Conservation (phyloP, 2,113 vertebrate species). For the Glaucomys volans region DNA sequence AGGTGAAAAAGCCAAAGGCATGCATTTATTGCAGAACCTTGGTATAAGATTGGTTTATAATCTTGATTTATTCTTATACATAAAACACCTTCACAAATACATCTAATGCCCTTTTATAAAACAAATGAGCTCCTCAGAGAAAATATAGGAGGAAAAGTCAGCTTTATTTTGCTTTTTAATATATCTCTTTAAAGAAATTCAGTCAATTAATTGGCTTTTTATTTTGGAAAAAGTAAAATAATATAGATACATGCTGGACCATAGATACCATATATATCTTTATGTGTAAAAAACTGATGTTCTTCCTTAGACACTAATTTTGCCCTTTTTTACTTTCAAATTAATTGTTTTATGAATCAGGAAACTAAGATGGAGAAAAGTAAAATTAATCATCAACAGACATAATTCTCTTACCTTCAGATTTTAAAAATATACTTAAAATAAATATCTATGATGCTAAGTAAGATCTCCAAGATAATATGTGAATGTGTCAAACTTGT, state of each 20-base stretch:
- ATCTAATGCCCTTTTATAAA: constrained; percentile 52
- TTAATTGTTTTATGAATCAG: background rate
- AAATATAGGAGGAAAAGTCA: background rate
- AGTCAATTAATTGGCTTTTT: background rate
- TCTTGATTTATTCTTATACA: constrained; percentile 65
- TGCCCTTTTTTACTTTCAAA: background rate
- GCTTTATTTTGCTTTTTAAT: background rate
- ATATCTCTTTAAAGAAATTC: background rate
- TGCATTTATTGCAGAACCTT: constrained; percentile 24
- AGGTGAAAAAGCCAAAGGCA: constrained; percentile 48
- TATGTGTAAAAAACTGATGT: background rate
- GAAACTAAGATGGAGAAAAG: background rate
- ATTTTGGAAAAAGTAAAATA: background rate
- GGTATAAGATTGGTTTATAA: constrained; percentile 47
- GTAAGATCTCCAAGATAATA: background rate
- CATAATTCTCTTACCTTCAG: background rate
- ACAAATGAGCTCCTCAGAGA: constrained; percentile 20
- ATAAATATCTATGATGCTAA: background rate
- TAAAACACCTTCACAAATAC: constrained; percentile 36
- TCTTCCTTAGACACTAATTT: background rate
- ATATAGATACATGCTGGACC: background rate
- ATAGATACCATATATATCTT: background rate
- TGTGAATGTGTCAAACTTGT: background rate
- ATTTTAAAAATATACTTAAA: background rate
- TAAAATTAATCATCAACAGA: background rate